Evolutionary conservation across 2,113 vertebrate species (phyloP).

Genomic region (Rhadina sibilatrix): DNA sequence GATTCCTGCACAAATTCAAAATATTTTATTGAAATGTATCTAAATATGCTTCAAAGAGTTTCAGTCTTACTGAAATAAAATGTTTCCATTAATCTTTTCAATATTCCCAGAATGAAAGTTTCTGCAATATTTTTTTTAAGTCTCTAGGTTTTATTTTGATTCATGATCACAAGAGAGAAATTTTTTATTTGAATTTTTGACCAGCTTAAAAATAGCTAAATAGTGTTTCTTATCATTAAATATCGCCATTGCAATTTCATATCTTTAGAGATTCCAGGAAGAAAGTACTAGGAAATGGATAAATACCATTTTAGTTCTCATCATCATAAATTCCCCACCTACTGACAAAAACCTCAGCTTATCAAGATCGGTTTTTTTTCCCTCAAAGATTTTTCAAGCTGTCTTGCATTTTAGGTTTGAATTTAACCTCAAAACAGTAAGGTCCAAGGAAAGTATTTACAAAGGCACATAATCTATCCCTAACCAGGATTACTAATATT

Average conservation of each 20-base stretch:
- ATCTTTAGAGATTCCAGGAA: background rate
- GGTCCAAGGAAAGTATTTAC: background rate
- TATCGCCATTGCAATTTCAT: background rate
- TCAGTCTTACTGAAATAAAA: background rate
- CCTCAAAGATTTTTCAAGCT: background rate
- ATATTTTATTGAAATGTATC: background rate
- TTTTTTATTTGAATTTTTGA: background rate
- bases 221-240: background rate
- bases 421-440: background rate
- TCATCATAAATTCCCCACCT: background rate
- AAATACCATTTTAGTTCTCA: background rate
- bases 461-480: background rate
- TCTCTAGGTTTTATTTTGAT: background rate
- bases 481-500: background rate
- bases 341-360: background rate
- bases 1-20: background rate
- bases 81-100: background rate
- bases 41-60: background rate
- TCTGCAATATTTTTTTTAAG: background rate
- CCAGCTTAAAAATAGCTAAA: background rate
- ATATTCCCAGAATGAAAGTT: background rate
- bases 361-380: background rate
- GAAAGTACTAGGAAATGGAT: background rate
- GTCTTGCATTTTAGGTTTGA: background rate
- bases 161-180: background rate